phyloP scores from a whole-genome alignment of 2,888 invertebrate species.

The Malachius bipustulatus region DNA sequence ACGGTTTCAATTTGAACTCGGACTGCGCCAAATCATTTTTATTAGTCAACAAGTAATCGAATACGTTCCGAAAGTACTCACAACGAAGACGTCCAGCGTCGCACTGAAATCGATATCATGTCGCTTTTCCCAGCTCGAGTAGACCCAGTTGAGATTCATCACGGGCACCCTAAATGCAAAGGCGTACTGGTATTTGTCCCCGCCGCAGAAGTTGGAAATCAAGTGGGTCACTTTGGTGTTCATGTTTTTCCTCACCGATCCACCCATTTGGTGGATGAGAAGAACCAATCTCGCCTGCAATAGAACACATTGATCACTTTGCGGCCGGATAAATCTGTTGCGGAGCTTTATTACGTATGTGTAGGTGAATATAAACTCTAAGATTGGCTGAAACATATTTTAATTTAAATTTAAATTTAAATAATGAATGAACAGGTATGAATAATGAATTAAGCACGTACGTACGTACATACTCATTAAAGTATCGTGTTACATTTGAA shows the following conservation, averaged over 20 bases:
- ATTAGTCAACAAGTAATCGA: constrained; percentile 10
- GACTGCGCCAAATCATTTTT: constrained; percentile 36
- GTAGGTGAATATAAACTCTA: too few species aligned
- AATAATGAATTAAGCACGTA: too few species aligned
- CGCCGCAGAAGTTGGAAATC: constrained; percentile 78
- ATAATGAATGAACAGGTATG: too few species aligned
- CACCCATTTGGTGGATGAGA: constrained; percentile 92
- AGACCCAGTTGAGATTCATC: constrained; percentile 80
- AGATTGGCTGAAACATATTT: too few species aligned
- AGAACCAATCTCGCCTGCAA: constrained; percentile 73
- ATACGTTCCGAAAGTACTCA: constrained; percentile 33
- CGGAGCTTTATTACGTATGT: too few species aligned
- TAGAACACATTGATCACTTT: constrained; percentile 15
- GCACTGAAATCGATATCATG: constrained; percentile 58
- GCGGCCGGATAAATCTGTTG: too few species aligned
- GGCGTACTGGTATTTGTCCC: constrained; percentile 91
- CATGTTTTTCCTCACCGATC: constrained; percentile 86
- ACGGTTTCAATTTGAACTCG: constrained; percentile 71
- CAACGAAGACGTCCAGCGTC: constrained; percentile 54
- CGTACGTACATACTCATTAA: too few species aligned
- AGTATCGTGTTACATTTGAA: too few species aligned
- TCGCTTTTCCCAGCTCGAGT: constrained; percentile 73
- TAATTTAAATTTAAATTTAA: too few species aligned
- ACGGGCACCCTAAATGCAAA: constrained; percentile 81
- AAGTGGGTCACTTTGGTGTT: constrained; percentile 83